Conservation (phyloP, 1,140 invertebrate genomes). For the Artemia franciscana region DNA sequence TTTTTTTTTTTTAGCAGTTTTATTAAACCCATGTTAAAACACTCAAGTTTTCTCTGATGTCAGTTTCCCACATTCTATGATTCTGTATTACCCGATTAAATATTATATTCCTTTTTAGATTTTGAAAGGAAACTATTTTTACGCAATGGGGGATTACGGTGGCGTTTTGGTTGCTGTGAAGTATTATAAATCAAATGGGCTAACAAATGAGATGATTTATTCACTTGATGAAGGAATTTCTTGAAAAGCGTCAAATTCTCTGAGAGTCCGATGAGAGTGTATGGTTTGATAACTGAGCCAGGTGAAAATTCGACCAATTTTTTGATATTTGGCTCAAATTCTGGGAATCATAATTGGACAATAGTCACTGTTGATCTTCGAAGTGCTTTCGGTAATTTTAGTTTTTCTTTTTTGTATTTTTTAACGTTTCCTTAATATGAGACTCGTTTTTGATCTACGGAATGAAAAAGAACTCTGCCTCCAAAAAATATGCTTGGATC, state of each 20-base stretch:
- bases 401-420: conserved; percentile 1
- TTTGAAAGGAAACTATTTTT: conserved; percentile 58
- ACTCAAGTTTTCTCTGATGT: too few species aligned
- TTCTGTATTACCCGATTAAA: too few species aligned
- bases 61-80: too few species aligned
- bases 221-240: conserved; percentile 62
- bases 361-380: conserved; percentile 57
- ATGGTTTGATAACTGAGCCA: conserved; percentile 70
- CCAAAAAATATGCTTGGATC: too few species aligned
- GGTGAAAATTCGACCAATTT: conserved; percentile 76
- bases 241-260: conserved; percentile 47
- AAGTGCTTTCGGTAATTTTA: conserved; percentile 35
- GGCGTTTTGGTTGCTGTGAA: conserved; percentile 60
- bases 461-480: too few species aligned
- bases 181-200: conserved; percentile 42
- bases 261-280: conserved; percentile 42
- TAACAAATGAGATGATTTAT: conserved; percentile 51
- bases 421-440: conserved; percentile 3
- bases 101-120: not conserved
- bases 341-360: conserved; percentile 53
- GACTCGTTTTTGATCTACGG: too few species aligned
- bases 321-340: conserved; percentile 63
- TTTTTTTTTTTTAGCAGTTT: too few species aligned
- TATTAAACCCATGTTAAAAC: too few species aligned
- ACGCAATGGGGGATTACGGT: conserved; percentile 73